Evolutionary conservation across 2,113 vertebrate genomes (phyloP).

Genomic region (Ailuropoda melanoleuca): DNA sequence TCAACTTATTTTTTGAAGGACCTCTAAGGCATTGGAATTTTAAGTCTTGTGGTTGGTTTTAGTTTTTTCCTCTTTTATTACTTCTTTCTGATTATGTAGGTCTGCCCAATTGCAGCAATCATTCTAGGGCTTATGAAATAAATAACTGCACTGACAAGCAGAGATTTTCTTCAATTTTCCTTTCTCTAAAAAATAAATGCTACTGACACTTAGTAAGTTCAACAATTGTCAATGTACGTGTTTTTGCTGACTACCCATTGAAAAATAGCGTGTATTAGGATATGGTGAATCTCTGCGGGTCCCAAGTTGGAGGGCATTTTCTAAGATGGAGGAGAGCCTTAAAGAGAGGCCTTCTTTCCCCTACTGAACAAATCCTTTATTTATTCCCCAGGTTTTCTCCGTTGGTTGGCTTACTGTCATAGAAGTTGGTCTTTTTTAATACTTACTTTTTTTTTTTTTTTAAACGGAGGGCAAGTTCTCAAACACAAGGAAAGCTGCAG

Average conservation of each 20-base stretch:
- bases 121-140: background rate
- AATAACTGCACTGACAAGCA: background rate
- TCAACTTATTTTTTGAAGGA: constrained; percentile 20
- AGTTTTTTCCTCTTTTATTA: background rate
- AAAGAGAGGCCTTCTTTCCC: background rate
- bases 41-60: background rate
- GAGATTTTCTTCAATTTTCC: background rate
- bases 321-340: background rate
- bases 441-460: background rate
- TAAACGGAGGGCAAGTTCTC: background rate
- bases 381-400: background rate
- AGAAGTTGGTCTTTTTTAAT: constrained; percentile 15
- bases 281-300: background rate
- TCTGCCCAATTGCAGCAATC: background rate
- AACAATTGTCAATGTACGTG: background rate
- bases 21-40: background rate
- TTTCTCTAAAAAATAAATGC: background rate
- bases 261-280: background rate
- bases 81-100: background rate
- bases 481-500: background rate
- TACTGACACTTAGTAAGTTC: background rate
- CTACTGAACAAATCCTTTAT: background rate
- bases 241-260: background rate
- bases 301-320: background rate
- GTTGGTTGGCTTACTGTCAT: background rate